Percentiles rank a stretch among this genome's conserved stretches.
These are phyloP conservation scores for Mirza zaza DNA, from an alignment of 2,113 vertebrate species.

Conservation along the genomic window DNA sequence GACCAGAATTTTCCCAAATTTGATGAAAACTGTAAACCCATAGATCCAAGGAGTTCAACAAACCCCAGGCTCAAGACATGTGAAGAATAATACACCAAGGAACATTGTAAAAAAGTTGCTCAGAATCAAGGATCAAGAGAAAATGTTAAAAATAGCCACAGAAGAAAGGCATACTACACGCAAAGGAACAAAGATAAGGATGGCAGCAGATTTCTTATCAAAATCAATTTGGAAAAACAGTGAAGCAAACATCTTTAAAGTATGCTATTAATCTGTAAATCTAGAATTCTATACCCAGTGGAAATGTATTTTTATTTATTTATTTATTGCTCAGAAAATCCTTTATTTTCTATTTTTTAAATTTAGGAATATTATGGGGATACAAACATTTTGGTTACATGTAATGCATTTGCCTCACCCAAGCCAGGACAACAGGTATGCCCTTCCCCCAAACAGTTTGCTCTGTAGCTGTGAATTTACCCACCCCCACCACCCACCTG, in stretches of 20 bases:
- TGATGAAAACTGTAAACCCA: not conserved
- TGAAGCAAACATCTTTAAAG: not conserved
- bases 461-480: too few relatives aligned
- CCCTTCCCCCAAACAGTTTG: too few relatives aligned
- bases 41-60: not conserved
- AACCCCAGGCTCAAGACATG: not conserved
- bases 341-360: too few relatives aligned
- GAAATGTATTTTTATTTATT: too few relatives aligned
- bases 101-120: not conserved
- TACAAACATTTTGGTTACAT: too few relatives aligned
- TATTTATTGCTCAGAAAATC: too few relatives aligned
- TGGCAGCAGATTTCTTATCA: not conserved
- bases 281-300: not conserved
- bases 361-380: too few relatives aligned
- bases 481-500: too few relatives aligned
- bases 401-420: too few relatives aligned
- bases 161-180: not conserved
- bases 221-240: too few relatives aligned
- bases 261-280: not conserved
- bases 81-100: not conserved
- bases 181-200: not conserved
- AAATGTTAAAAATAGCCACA: not conserved
- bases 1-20: not conserved
- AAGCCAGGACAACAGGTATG: too few relatives aligned
- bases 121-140: not conserved